A percentile compares a stretch with the other conserved stretches of the same genome.
Evolutionary conservation across 2,888 invertebrate species (phyloP).

Genomic region (Drosophila austrosaltans): DNA sequence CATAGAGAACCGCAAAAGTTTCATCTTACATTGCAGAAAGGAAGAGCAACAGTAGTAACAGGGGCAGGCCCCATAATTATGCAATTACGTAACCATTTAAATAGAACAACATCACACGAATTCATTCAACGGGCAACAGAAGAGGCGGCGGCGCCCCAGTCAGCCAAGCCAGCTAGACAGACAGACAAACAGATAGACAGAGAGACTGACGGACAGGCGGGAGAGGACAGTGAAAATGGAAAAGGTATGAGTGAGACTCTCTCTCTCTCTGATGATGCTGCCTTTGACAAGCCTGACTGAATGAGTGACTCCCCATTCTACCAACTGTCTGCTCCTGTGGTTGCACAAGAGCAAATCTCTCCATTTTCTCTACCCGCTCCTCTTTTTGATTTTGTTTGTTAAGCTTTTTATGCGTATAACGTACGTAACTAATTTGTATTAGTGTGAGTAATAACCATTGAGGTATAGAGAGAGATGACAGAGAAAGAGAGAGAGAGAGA

Average conservation of each 20-base stretch:
- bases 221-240: not conserved
- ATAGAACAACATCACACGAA: constrained; percentile 68
- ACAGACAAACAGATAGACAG: not conserved
- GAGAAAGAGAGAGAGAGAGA: not conserved
- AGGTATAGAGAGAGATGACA: constrained; percentile 22
- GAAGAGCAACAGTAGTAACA: not conserved
- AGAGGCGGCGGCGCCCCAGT: constrained; percentile 9
- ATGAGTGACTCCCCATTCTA: constrained; percentile 40
- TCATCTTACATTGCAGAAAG: constrained; percentile 43
- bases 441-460: constrained; percentile 36
- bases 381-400: constrained; percentile 14
- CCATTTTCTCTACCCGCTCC: constrained; percentile 17
- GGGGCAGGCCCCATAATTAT: constrained; percentile 67
- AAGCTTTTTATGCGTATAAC: constrained; percentile 33
- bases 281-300: constrained; percentile 62
- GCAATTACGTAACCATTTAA: constrained; percentile 77
- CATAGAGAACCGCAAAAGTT: constrained; percentile 44
- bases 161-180: not conserved
- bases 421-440: constrained; percentile 57
- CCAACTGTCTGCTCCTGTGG: constrained; percentile 47
- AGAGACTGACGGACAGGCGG: not conserved
- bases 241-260: not conserved
- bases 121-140: constrained; percentile 50
- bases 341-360: constrained; percentile 45
- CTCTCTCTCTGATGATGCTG: constrained; percentile 22